Conservation (phyloP, 2,113 vertebrate species). For the Pachyramphus minor region DNA sequence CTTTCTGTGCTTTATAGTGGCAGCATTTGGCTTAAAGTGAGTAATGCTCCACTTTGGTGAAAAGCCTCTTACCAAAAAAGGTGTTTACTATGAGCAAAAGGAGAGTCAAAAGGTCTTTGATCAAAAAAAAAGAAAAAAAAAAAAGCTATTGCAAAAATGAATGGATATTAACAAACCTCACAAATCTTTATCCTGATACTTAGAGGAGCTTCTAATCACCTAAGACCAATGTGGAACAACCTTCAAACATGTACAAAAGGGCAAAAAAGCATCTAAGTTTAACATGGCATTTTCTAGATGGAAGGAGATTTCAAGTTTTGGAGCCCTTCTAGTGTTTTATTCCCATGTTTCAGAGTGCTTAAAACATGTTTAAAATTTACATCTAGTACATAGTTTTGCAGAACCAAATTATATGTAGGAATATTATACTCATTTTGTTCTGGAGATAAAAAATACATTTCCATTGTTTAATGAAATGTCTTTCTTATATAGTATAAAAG, state of each 20-base stretch:
- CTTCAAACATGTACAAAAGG: background rate
- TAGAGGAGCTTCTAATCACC: background rate
- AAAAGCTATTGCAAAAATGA: background rate
- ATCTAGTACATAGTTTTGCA: background rate
- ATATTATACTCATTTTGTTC: background rate
- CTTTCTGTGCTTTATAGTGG: background rate
- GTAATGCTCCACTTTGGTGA: background rate
- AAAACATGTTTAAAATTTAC: background rate
- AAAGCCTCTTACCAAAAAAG: background rate
- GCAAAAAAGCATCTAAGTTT: background rate
- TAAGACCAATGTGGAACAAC: background rate
- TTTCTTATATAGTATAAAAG: background rate
- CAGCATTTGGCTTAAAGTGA: background rate
- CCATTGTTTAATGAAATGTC: background rate
- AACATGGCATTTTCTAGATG: background rate
- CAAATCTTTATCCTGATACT: background rate
- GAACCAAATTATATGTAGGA: background rate
- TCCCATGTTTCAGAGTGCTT: background rate
- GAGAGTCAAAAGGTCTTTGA: background rate
- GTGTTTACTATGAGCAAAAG: background rate
- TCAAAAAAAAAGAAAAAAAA: background rate
- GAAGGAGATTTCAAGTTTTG: background rate
- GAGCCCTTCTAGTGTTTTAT: background rate
- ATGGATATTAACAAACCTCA: background rate
- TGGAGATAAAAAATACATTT: background rate